Base-by-base conservation (phyloP, 2,797 vertebrate species). In the Peromyscus nudipes region DNA sequence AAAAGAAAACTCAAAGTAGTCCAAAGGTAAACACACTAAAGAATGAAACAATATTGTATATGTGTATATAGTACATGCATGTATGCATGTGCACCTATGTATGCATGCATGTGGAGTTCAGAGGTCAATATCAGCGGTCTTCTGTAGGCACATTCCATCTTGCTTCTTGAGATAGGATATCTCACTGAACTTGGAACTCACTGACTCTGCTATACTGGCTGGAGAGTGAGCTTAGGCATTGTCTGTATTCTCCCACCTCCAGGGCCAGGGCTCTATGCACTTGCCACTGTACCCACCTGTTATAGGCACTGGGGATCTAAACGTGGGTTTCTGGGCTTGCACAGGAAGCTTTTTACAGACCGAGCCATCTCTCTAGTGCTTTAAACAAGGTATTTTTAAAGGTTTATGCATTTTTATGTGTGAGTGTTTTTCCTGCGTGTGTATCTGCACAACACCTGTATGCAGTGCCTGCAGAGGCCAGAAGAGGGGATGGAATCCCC, bases 1-100 rank as follows among this genome's bases (percentile, higher is more conserved):
- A 65, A 31, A 62, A 79, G n/a, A 37, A 80, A 75, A 88, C 57
- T 85, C 14, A 67, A 55, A 67, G 65, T 34, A 62, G 21, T 60
- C 64, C 19, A 92, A 94, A 89, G 65, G 21, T 16, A 95, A 91
- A 73, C 2, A 13, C 37, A 64, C 60, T 89, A 34, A 92, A 75
- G 12, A 87, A 92, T 81, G n/a, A 49, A 73, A 81, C 27, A 49
- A 23, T 31, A n/a, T 14, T 81, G 49, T 13, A 10, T n/a, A 1
- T 40, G 19, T 57, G 19, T 37, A 25, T 25, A 11, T 57, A 6
- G 52, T n/a, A n/a, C 46, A 31, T 81, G n/a, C 16, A 6, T 40
- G 5, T 81, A 19, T 81, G 21, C 21, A 6, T 46, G 40, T 29
- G 7, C 27, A 60, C 34, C 25, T 14, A 12, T 81, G n/a, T 60